Conservation (phyloP, 2,113 vertebrate genomes). For the Tychaedon coryphoeus region DNA sequence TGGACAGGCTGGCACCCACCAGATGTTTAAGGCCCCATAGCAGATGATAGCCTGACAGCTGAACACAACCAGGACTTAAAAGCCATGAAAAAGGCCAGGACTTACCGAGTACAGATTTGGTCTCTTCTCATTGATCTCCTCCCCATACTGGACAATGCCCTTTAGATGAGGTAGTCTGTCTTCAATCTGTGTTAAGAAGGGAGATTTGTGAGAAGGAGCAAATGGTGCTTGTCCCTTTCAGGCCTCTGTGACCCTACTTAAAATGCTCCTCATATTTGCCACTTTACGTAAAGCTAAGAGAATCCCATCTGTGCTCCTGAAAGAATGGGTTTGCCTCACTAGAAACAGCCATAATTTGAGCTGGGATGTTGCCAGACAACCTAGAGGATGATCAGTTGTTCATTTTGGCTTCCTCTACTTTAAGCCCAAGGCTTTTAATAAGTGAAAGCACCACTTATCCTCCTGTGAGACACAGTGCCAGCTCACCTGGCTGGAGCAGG, state of each 20-base stretch:
- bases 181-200: constrained; percentile 69
- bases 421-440: neutral
- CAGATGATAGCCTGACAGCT: neutral
- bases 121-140: constrained; percentile 74
- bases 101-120: constrained; percentile 86
- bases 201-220: neutral
- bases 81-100: neutral
- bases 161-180: constrained; percentile 82
- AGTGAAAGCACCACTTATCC: neutral
- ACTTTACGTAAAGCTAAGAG: neutral
- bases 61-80: neutral
- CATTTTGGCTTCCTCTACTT: neutral
- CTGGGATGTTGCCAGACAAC: neutral
- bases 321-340: neutral
- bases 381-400: neutral
- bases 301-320: neutral
- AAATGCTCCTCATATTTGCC: neutral
- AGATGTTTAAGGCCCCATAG: accelerated
- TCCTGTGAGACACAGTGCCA: neutral
- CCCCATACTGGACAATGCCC: constrained; percentile 87
- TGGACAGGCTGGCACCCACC: neutral
- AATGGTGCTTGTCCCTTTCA: neutral
- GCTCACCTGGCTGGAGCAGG: neutral
- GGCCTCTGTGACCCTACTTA: neutral
- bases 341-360: neutral